Evolutionary conservation across 2,113 vertebrate species (phyloP).

Genomic region (Empidonax alnorum): DNA sequence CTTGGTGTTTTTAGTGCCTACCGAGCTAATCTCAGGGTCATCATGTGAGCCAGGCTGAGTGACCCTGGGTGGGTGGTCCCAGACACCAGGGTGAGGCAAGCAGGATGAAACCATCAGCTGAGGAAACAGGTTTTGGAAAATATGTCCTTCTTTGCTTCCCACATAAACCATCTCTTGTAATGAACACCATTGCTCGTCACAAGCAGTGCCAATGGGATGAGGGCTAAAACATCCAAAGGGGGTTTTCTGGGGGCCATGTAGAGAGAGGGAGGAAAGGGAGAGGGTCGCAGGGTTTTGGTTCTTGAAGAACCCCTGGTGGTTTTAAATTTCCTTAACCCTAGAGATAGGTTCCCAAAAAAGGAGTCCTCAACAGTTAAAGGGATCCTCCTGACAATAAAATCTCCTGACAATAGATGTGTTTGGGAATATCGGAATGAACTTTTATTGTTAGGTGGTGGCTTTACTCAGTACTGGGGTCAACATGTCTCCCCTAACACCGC

Average conservation of each 20-base stretch:
- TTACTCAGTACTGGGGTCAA: not conserved
- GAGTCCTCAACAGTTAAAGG: not conserved
- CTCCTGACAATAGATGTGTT: not conserved
- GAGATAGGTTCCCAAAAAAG: not conserved
- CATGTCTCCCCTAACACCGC: rapidly evolving
- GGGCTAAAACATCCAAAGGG: rapidly evolving
- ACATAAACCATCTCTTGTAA: not conserved
- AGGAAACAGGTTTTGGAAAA: not conserved
- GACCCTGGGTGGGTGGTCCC: rapidly evolving
- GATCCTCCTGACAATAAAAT: not conserved
- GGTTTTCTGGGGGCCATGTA: not conserved
- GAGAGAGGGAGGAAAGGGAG: not conserved
- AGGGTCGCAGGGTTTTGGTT: not conserved
- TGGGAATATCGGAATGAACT: not conserved
- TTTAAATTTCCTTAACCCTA: not conserved
- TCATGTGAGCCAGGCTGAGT: rapidly evolving
- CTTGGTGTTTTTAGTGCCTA: not conserved
- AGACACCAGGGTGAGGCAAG: rapidly evolving
- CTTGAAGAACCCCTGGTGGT: rapidly evolving
- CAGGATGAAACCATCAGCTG: rapidly evolving
- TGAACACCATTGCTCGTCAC: too few relatives aligned
- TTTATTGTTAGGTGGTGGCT: not conserved
- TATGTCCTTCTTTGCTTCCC: not conserved
- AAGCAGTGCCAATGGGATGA: rapidly evolving
- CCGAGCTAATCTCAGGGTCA: not conserved